These are phyloP conservation scores for Carpatolechia fugitivella DNA, from an alignment of 2,888 invertebrate species.

Conservation along the genomic window DNA sequence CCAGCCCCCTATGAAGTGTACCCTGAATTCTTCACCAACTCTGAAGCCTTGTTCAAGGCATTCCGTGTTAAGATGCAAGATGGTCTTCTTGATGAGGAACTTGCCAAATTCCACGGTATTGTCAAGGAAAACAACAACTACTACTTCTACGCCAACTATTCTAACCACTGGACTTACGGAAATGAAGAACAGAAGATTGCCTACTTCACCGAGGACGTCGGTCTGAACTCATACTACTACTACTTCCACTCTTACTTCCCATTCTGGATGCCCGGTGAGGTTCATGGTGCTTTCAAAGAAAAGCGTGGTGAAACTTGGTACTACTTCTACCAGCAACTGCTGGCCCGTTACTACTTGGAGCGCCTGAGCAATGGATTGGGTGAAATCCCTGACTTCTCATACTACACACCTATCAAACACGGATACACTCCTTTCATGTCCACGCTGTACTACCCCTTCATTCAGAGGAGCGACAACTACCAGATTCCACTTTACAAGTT, in stretches of 20 bases:
- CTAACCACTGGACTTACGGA: constrained; percentile 68
- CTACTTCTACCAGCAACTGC: constrained; percentile 82
- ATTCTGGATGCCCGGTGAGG: constrained; percentile 79
- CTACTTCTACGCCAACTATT: constrained; percentile 80
- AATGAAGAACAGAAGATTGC: constrained; percentile 80
- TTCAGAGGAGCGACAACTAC: constrained; percentile 80
- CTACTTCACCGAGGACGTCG: constrained; percentile 86
- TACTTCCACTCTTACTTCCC: constrained; percentile 81
- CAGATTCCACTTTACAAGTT: constrained; percentile 73
- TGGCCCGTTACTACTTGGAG: constrained; percentile 85
- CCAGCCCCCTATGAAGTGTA: constrained; percentile 85
- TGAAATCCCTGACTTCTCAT: constrained; percentile 79
- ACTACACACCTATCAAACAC: constrained; percentile 77
- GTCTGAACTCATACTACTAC: constrained; percentile 83
- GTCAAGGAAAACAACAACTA: constrained; percentile 60
- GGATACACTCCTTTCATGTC: constrained; percentile 50
- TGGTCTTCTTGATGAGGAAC: constrained; percentile 44
- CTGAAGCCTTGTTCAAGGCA: constrained; percentile 65
- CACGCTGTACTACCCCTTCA: constrained; percentile 63
- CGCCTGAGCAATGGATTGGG: constrained; percentile 82
- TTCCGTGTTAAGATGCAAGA: constrained; percentile 64
- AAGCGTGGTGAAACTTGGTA: constrained; percentile 83
- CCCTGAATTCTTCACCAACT: constrained; percentile 82
- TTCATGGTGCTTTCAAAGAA: constrained; percentile 34
- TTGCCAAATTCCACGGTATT: constrained; percentile 56